phyloP scores from a whole-genome alignment of 30 jellyfish, hydroid and myxozoan species.

The Turritopsis dohrnii region DNA sequence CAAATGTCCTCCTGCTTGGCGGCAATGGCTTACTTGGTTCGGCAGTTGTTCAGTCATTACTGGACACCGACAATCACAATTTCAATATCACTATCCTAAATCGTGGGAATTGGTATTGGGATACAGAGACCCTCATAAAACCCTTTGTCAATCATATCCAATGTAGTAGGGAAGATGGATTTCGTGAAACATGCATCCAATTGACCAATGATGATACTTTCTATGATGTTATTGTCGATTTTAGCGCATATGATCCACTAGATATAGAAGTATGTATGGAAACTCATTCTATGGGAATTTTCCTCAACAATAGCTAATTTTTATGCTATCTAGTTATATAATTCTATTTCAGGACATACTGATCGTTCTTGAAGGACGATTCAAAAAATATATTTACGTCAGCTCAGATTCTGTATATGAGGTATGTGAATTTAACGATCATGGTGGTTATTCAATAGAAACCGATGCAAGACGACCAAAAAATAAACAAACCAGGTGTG shows the following conservation, averaged over 20 bases:
- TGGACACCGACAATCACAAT: not conserved
- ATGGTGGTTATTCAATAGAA: slow-evolving; percentile 29
- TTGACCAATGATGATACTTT: slow-evolving; percentile 7
- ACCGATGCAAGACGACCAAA: slow-evolving; percentile 38
- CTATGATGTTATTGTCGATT: slow-evolving; percentile 37
- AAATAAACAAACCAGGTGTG: slow-evolving; percentile 5
- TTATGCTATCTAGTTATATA: not conserved
- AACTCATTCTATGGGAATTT: not conserved
- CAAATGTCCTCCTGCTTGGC: slow-evolving; percentile 34
- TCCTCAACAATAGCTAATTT: not conserved
- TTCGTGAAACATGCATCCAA: slow-evolving; percentile 30
- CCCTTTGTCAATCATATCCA: slow-evolving; percentile 37
- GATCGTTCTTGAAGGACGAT: slow-evolving; percentile 27
- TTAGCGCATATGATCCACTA: slow-evolving; percentile 40
- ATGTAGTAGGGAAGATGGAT: slow-evolving; percentile 43
- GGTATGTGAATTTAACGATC: slow-evolving; percentile 27
- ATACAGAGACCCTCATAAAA: slow-evolving; percentile 23
- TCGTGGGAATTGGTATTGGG: slow-evolving; percentile 58
- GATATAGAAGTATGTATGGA: slow-evolving; percentile 44
- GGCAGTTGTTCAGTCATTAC: slow-evolving; percentile 19
- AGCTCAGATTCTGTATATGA: slow-evolving; percentile 51
- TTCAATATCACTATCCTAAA: slow-evolving; percentile 17
- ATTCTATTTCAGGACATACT: slow-evolving; percentile 23
- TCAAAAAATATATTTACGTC: slow-evolving; percentile 28
- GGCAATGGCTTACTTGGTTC: slow-evolving; percentile 54